These are phyloP conservation scores for Notolabrus celidotus DNA, from an alignment of 2,797 vertebrate species.

Conservation along the genomic window DNA sequence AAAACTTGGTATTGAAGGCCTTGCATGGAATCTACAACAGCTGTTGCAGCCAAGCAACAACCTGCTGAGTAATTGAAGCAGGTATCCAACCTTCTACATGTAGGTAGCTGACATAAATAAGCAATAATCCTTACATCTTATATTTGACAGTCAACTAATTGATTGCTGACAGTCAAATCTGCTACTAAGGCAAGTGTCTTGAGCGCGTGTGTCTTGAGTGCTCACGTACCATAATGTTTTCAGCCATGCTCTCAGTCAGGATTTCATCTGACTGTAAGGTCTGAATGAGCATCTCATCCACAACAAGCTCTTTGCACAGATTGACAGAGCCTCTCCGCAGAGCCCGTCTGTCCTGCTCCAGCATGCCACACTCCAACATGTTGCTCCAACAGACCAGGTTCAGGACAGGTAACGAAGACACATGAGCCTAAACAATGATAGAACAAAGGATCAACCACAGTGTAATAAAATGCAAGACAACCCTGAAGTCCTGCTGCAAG, in stretches of 20 bases:
- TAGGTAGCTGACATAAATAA: no score
- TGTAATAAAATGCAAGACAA: neutral
- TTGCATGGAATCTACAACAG: no score
- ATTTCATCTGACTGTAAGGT: constrained; percentile 78
- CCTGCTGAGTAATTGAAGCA: no score
- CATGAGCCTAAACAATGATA: neutral
- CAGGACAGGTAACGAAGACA: neutral
- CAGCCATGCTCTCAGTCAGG: constrained; percentile 85
- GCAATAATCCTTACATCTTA: no score
- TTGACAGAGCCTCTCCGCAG: constrained; percentile 67
- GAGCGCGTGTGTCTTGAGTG: no score
- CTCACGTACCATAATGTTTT: constrained; percentile 81
- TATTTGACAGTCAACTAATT: no score
- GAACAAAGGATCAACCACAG: neutral
- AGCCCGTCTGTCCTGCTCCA: constrained; percentile 67
- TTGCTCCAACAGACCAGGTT: constrained; percentile 16
- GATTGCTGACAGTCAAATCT: neutral
- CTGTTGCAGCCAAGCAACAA: no score
- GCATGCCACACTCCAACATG: constrained; percentile 85
- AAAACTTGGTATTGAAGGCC: no score
- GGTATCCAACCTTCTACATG: no score
- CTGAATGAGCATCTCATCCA: constrained; percentile 84
- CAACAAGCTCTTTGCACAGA: constrained; percentile 83
- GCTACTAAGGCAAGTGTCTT: neutral
- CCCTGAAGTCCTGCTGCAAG: neutral